Conservation (phyloP, 2,797 vertebrate genomes). For the Gymnoscopelus microlampas region DNA sequence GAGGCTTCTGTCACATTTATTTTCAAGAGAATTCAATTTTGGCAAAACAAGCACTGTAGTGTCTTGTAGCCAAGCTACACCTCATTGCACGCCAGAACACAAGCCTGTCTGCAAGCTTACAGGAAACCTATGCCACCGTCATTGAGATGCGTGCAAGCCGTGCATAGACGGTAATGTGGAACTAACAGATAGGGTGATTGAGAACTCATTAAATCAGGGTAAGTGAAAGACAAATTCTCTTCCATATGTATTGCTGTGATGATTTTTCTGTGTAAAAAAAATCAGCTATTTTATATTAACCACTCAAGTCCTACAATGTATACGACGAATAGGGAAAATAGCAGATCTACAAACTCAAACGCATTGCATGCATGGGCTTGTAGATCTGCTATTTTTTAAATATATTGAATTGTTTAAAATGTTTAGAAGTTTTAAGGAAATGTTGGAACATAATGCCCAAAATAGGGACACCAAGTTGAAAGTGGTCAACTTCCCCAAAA, state of each 20-base stretch:
- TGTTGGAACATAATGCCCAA: too few relatives aligned
- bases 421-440: too few relatives aligned
- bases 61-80: background rate
- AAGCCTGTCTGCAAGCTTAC: background rate
- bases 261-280: conserved; percentile 1
- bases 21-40: conserved; percentile 12
- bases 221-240: background rate
- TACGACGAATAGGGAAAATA: too few relatives aligned
- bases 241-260: background rate
- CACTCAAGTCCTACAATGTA: too few relatives aligned
- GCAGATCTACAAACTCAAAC: too few relatives aligned
- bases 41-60: background rate
- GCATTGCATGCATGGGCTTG: too few relatives aligned
- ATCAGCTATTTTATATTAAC: background rate
- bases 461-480: too few relatives aligned
- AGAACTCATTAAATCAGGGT: background rate
- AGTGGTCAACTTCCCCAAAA: background rate
- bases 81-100: background rate
- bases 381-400: too few relatives aligned
- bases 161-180: background rate
- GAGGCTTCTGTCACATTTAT: conserved; percentile 2
- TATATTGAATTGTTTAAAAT: too few relatives aligned
- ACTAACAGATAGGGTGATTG: background rate
- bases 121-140: background rate
- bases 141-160: background rate